A percentile compares a stretch with the other conserved stretches of the same genome.
Evolutionary conservation across 2,888 invertebrate species (phyloP).

Genomic region (Dryococelus australis): DNA sequence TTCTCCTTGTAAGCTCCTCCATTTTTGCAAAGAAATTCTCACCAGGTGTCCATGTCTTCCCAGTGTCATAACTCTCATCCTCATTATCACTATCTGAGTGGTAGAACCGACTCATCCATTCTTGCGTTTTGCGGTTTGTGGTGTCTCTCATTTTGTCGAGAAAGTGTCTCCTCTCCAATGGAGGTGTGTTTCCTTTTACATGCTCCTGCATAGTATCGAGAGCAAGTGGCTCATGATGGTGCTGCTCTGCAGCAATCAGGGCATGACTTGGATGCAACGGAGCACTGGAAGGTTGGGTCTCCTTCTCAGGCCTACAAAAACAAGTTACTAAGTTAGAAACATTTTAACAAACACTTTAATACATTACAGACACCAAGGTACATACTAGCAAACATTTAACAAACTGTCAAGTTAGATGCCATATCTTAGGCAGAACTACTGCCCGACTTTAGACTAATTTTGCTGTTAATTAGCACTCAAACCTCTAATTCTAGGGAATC

Average conservation of each 20-base stretch:
- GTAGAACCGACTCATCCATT: constrained; percentile 42
- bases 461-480: too few relatives aligned
- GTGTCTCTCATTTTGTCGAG: constrained; percentile 56
- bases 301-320: background rate
- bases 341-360: background rate
- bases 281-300: background rate
- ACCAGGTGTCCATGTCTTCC: constrained; percentile 49
- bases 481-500: too few relatives aligned
- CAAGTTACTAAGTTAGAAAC: background rate
- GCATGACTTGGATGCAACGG: constrained; percentile 17
- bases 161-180: constrained; percentile 67
- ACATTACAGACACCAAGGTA: background rate
- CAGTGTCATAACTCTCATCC: constrained; percentile 40
- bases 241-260: constrained; percentile 28
- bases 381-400: too few relatives aligned
- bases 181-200: constrained; percentile 69
- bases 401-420: too few relatives aligned
- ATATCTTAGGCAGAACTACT: too few relatives aligned
- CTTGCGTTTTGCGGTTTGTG: constrained; percentile 47
- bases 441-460: too few relatives aligned
- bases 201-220: constrained; percentile 56
- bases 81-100: constrained; percentile 53
- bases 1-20: constrained; percentile 56
- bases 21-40: constrained; percentile 57
- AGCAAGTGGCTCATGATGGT: constrained; percentile 43